Evolutionary conservation across 1,140 invertebrate species (phyloP).

Genomic region (Pseudomyrmex gracilis): DNA sequence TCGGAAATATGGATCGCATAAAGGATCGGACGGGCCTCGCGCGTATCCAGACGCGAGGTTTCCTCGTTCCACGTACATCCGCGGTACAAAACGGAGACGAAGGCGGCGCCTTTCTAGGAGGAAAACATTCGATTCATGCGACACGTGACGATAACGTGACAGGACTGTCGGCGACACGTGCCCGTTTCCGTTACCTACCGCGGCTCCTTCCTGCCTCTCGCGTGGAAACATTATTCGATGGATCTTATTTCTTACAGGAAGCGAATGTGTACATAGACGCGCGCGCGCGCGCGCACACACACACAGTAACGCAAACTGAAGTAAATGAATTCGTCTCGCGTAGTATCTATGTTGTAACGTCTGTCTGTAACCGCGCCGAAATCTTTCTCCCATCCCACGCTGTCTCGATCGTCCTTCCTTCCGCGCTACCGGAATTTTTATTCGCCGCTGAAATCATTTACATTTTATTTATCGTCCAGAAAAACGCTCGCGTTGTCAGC

Average conservation of each 20-base stretch:
- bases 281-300: too few species aligned
- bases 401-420: constrained; percentile 36
- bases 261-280: neutral
- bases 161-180: constrained; percentile 73
- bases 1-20: constrained; percentile 71
- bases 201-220: constrained; percentile 33
- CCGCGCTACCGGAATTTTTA: constrained; percentile 63
- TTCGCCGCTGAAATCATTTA: constrained; percentile 75
- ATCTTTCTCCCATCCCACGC: neutral
- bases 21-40: constrained; percentile 63
- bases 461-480: constrained; percentile 76
- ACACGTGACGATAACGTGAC: constrained; percentile 82
- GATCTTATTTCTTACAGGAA: constrained; percentile 37
- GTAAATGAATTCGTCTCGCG: constrained; percentile 76
- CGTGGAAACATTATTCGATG: constrained; percentile 47
- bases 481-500: constrained; percentile 46
- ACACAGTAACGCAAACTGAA: constrained; percentile 23
- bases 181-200: constrained; percentile 60
- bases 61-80: constrained; percentile 46
- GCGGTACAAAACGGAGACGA: constrained; percentile 60
- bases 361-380: constrained; percentile 62
- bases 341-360: constrained; percentile 80
- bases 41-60: constrained; percentile 65
- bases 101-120: constrained; percentile 64
- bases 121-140: constrained; percentile 70